These are phyloP conservation scores for Hydrozoanthus tunicans DNA, from an alignment of 64 coral and sea anemone genomes.

Conservation along the genomic window DNA sequence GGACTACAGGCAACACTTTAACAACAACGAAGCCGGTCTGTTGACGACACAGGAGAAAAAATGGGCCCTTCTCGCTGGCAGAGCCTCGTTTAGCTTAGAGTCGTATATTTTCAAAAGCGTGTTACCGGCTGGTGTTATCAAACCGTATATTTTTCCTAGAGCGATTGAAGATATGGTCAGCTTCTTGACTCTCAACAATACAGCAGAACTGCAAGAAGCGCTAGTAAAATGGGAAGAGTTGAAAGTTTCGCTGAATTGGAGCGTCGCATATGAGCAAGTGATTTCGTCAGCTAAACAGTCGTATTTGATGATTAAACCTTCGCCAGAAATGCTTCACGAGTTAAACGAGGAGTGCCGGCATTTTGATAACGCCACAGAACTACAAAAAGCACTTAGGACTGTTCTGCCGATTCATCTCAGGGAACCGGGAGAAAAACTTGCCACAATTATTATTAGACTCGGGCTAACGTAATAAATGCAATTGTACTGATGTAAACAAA, in stretches of 20 bases:
- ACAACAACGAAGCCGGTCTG: neutral
- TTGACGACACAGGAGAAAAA: slow-evolving; percentile 61
- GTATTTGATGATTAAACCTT: slow-evolving; percentile 67
- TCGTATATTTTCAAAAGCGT: slow-evolving; percentile 68
- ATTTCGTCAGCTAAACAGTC: slow-evolving; percentile 62
- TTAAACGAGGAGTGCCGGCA: slow-evolving; percentile 57
- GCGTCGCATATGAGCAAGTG: slow-evolving; percentile 63
- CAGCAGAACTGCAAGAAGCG: slow-evolving; percentile 42
- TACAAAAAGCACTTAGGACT: slow-evolving; percentile 59
- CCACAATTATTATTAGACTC: slow-evolving; percentile 44
- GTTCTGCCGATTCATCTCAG: slow-evolving; percentile 61
- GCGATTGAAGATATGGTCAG: slow-evolving; percentile 69
- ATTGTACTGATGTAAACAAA: neutral
- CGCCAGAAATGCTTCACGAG: slow-evolving; percentile 66
- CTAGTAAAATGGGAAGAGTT: slow-evolving; percentile 52
- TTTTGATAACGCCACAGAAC: slow-evolving; percentile 27
- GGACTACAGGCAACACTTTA: neutral
- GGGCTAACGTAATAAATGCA: slow-evolving; percentile 36
- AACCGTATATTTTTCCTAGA: slow-evolving; percentile 70
- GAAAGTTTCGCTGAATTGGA: slow-evolving; percentile 53
- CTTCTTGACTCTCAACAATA: slow-evolving; percentile 39
- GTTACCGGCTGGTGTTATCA: slow-evolving; percentile 44
- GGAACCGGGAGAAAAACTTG: slow-evolving; percentile 56
- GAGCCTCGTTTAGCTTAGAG: slow-evolving; percentile 56
- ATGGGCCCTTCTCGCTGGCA: slow-evolving; percentile 61